Evolutionary conservation across 2,113 vertebrate species (phyloP), one percentile per base, ranked within the genome.

Genomic region (Carettochelys insculpta): DNA sequence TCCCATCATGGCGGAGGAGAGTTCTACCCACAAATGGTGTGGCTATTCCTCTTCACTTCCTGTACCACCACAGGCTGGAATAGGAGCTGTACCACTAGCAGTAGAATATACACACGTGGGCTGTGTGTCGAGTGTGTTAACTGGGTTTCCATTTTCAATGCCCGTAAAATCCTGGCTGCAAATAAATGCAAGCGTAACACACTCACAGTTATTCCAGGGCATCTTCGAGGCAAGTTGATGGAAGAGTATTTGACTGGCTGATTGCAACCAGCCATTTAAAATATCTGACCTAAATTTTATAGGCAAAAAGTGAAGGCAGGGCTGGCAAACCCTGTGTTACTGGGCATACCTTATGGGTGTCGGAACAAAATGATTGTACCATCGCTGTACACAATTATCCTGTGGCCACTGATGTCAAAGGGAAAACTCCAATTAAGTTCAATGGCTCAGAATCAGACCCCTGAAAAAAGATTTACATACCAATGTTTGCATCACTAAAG

Each of bases 131-230:
- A 51, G 27, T 48, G 54, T 11, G 14, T 29, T 20, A 61, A 65
- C 31, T 0, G 0, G 41, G 19, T 25, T 90, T 75, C 51, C 61
- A 45, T 0, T 0, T 27, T 24, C 45, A 16, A n/a, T 14, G 25
- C 24, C 13, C 7, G 25, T 12, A 75, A 75, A 92, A 75, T 12
- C 75, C n/a, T 0, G 85, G 31, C 45, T 84, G n/a, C 17, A 86
- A 80, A 85, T 3, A 5, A 10, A 4, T 45, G 78, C n/a, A 31
- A 6, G 0, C 14, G 8, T 48, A 92, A 47, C 54, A 77, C 51
- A 71, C 22, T 48, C 88, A 51, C 58, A 90, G 58, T 20, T 83
- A 51, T 71, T 82, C 38, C 61, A 87, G 71, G 38, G 31, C 65
- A 19, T 53, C 38, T 53, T 61, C 87, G 71, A 84, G 50, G 41